Percentiles rank a stretch among this genome's conserved stretches.
Conservation (phyloP, 2,888 invertebrate species). For the Nipponacmea schrenckii region DNA sequence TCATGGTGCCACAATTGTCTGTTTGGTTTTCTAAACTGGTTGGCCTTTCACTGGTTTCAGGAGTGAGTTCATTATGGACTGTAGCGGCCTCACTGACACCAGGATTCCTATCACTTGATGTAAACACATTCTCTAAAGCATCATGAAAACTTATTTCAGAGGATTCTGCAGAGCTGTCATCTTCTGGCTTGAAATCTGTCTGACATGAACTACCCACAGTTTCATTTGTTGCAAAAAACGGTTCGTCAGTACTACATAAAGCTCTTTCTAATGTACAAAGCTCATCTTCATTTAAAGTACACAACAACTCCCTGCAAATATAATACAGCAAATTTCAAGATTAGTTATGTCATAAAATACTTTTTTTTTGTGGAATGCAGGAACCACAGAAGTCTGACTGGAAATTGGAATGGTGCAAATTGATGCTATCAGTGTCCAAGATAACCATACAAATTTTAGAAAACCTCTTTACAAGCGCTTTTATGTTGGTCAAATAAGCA, state of each 20-base stretch:
- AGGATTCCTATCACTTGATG: not conserved
- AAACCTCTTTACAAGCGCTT: too few species aligned
- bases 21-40: not conserved
- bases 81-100: not conserved
- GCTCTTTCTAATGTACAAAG: slow-evolving; percentile 86
- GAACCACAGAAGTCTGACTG: too few species aligned
- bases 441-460: too few species aligned
- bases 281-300: slow-evolving; percentile 87
- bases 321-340: not conserved
- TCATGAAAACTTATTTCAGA: slow-evolving; percentile 1
- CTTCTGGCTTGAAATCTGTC: slow-evolving; percentile 12
- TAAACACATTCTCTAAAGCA: not conserved
- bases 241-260: slow-evolving; percentile 85
- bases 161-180: not conserved
- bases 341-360: too few species aligned
- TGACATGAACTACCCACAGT: slow-evolving; percentile 11
- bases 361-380: too few species aligned
- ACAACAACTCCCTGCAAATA: slow-evolving; percentile 80
- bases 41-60: not conserved
- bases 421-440: too few species aligned
- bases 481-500: too few species aligned
- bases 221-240: slow-evolving; percentile 36
- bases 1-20: slow-evolving; percentile 30
- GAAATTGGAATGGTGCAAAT: too few species aligned
- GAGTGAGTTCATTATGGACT: not conserved